Evolutionary conservation across 2,888 invertebrate genomes (phyloP).

Genomic region (Coelinius sp.): DNA sequence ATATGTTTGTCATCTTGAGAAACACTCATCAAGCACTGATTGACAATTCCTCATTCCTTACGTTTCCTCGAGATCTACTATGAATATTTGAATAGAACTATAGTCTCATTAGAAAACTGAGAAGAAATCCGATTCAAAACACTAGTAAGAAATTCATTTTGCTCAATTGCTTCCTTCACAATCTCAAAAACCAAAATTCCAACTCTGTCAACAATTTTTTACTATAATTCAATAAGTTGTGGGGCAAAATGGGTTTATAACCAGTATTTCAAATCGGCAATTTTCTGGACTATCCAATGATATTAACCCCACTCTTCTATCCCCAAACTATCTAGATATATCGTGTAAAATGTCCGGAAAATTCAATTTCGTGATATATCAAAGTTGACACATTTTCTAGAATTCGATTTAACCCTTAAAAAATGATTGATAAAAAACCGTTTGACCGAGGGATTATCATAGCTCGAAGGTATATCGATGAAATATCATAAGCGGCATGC

Average conservation of each 20-base stretch:
- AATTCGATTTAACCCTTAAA: background rate
- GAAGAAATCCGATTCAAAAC: background rate
- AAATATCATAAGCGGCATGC: constrained; percentile 14
- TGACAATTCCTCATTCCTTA: background rate
- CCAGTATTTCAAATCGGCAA: background rate
- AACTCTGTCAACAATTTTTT: no score
- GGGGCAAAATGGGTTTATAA: no score
- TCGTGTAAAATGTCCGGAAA: background rate
- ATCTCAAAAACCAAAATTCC: no score
- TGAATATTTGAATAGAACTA: background rate
- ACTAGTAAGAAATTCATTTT: background rate
- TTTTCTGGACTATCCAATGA: no score
- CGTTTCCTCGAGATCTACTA: background rate
- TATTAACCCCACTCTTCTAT: no score
- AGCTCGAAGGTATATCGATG: background rate
- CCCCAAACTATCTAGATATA: no score
- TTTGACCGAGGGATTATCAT: constrained; percentile 14
- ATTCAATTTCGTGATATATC: background rate
- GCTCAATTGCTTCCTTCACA: background rate
- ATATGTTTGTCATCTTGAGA: background rate
- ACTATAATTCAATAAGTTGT: no score
- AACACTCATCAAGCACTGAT: background rate
- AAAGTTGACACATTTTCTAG: background rate
- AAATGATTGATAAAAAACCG: background rate
- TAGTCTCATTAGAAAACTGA: background rate